These are phyloP conservation scores for Ostrea edulis DNA, from an alignment of 1,140 invertebrate species.

Conservation along the genomic window DNA sequence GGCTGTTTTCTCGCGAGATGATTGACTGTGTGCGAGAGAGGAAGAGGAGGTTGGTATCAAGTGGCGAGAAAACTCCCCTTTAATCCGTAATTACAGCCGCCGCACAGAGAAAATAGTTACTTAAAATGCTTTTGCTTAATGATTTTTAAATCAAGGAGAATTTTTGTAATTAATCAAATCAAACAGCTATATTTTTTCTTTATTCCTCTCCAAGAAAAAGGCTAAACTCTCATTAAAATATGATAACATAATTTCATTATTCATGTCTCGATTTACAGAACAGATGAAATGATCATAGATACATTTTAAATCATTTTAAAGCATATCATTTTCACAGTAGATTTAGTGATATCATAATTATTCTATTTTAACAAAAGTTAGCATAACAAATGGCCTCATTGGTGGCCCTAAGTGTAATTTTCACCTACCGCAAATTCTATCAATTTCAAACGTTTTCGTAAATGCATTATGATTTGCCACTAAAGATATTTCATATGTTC, in stretches of 20 bases:
- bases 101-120: constrained; percentile 2
- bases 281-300: neutral
- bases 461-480: neutral
- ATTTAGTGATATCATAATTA: neutral
- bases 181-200: neutral
- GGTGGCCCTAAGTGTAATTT: neutral
- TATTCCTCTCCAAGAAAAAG: neutral
- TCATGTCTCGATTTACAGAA: neutral
- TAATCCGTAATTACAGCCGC: constrained; percentile 8
- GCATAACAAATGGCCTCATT: neutral
- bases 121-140: constrained; percentile 6
- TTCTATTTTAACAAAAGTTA: neutral
- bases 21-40: constrained; percentile 24
- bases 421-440: neutral
- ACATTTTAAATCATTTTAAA: constrained; percentile 1
- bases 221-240: neutral
- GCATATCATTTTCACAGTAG: constrained; percentile 17
- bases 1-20: constrained; percentile 29
- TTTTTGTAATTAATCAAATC: constrained; percentile 31
- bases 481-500: neutral
- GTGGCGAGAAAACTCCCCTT: constrained; percentile 29
- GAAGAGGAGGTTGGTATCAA: constrained; percentile 8
- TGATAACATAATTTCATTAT: neutral
- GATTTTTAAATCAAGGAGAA: constrained; percentile 4
- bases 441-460: neutral